Percentiles rank a stretch among this genome's conserved stretches.
Evolutionary conservation across 2,888 invertebrate species (phyloP).

Genomic region (Prionchulus punctatus): DNA sequence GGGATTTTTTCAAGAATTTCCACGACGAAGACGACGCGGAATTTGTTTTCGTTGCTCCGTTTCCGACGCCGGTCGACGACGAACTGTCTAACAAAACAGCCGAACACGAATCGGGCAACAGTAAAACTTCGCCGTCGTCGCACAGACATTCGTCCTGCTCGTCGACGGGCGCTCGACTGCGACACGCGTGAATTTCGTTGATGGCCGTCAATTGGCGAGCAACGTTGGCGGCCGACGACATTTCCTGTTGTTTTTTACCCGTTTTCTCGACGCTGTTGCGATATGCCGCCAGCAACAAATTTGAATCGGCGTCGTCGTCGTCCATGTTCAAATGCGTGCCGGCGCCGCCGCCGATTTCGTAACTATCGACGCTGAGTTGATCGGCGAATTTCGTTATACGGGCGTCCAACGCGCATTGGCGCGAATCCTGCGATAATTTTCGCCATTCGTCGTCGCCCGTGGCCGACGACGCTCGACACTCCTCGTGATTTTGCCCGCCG

Average conservation of each 20-base stretch:
- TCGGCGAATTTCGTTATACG: background rate
- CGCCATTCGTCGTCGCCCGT: background rate
- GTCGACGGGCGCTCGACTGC: too few relatives aligned
- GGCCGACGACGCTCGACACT: too few relatives aligned
- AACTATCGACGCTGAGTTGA: background rate
- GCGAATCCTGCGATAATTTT: background rate
- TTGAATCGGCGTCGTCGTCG: background rate
- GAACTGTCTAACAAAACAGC: background rate
- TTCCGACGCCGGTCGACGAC: background rate
- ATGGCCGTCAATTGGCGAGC: too few relatives aligned
- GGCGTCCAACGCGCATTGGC: background rate
- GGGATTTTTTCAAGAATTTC: background rate
- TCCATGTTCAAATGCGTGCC: too few relatives aligned
- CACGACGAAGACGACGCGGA: too few relatives aligned
- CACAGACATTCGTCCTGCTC: background rate
- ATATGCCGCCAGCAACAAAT: background rate
- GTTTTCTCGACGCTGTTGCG: background rate
- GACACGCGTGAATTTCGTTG: too few relatives aligned
- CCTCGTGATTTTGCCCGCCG: background rate
- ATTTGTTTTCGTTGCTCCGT: too few relatives aligned
- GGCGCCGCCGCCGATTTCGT: too few relatives aligned
- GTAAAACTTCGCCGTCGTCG: slow-evolving; percentile 9
- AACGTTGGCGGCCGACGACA: too few relatives aligned
- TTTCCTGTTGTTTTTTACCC: background rate
- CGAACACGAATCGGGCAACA: slow-evolving; percentile 4